A percentile compares a stretch with the other conserved stretches of the same genome.
These are phyloP conservation scores for Petrocephalus schoutedeni DNA, from an alignment of 2,797 vertebrate species.

Conservation along the genomic window DNA sequence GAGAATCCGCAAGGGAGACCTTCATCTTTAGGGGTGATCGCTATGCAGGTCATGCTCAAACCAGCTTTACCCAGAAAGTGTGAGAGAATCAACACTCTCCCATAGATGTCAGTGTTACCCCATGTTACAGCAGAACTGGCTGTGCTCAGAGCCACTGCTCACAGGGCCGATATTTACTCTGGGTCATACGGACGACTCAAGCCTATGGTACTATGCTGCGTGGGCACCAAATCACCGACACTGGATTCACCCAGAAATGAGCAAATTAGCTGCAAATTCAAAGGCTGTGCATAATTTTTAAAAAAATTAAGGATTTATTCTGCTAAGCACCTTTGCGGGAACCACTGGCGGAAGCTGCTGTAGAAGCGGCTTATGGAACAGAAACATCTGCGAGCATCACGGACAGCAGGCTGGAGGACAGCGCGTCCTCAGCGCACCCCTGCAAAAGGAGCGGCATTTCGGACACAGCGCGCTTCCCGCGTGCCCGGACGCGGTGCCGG, in stretches of 20 bases:
- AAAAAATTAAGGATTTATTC: not conserved
- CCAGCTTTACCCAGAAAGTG: not conserved
- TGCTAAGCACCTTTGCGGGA: not conserved
- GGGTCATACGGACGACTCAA: not conserved
- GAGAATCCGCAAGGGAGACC: not conserved
- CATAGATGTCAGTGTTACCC: slow-evolving; percentile 33
- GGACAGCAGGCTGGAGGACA: not conserved
- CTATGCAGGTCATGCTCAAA: not conserved
- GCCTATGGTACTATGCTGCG: not conserved
- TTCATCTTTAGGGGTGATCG: not conserved
- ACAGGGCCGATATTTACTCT: not conserved
- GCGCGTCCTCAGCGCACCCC: not conserved
- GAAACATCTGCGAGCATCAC: not conserved
- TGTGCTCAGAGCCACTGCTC: not conserved
- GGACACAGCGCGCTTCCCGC: not conserved
- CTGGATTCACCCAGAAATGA: not conserved
- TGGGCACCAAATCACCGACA: not conserved
- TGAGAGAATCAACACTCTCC: slow-evolving; percentile 18
- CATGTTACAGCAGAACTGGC: not conserved
- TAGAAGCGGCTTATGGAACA: not conserved
- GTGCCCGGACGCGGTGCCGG: not conserved
- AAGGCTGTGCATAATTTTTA: not conserved
- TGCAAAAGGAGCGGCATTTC: not conserved
- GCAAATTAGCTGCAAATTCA: not conserved
- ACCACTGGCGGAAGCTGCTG: not conserved